These are phyloP conservation scores for Charanyca ferruginea DNA, from an alignment of 2,888 invertebrate genomes.

Conservation along the genomic window DNA sequence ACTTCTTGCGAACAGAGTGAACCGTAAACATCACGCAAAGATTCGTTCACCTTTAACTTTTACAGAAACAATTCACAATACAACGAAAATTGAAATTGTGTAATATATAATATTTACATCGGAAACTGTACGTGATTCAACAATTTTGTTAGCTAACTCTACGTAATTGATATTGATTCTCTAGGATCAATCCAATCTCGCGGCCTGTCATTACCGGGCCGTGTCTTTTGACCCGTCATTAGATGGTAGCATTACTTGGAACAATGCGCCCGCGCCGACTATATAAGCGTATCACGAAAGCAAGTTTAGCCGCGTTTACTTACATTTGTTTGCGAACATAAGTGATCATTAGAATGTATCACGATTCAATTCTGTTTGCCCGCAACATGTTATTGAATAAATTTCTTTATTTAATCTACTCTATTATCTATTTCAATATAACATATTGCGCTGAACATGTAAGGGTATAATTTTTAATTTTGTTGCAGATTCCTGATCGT, in stretches of 20 bases:
- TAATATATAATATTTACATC: constrained; percentile 72
- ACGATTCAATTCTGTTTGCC: constrained; percentile 77
- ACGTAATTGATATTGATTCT: constrained; percentile 79
- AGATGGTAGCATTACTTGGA: constrained; percentile 67
- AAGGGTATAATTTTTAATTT: constrained; percentile 57
- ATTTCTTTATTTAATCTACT: constrained; percentile 68
- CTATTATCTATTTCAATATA: constrained; percentile 23
- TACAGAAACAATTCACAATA: constrained; percentile 58
- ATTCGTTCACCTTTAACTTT: constrained; percentile 69
- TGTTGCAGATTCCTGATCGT: constrained; percentile 83
- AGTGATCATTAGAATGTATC: constrained; percentile 77
- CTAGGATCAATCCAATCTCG: constrained; percentile 73
- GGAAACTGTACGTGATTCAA: constrained; percentile 76
- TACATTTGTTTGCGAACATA: constrained; percentile 74
- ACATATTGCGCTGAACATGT: constrained; percentile 23
- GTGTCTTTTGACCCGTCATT: constrained; percentile 86
- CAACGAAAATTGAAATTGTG: constrained; percentile 73
- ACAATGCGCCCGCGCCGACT: constrained; percentile 68
- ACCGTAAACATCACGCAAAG: constrained; percentile 58
- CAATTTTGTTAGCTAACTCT: constrained; percentile 72
- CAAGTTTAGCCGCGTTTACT: constrained; percentile 76
- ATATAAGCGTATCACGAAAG: constrained; percentile 72
- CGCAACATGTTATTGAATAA: constrained; percentile 66
- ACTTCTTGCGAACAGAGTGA: constrained; percentile 40
- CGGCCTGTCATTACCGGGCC: constrained; percentile 85